Evolutionary conservation across 2,797 vertebrate species (phyloP), one percentile per base, ranked within the genome.

Genomic region (Sebastes diploproa): DNA sequence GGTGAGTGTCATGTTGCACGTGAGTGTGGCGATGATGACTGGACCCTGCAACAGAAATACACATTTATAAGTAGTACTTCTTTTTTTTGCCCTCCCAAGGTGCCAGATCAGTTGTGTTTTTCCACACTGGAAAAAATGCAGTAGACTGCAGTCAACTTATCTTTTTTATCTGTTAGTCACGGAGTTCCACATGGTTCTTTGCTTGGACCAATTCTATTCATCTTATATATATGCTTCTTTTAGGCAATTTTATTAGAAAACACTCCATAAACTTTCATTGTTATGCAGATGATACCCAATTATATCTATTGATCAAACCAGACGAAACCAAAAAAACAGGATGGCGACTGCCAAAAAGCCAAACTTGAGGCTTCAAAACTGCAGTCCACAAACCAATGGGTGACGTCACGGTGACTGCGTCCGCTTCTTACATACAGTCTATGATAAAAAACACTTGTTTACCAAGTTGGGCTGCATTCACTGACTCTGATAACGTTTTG

Each of bases 1-100:
- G 97, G 98, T 98, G 64, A 92, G 10, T 30, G 10, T 20, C 12
- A 6, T 16, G 30, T 34, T 22, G 14, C 23, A 13, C 23, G 4
- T 42, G 36, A 46, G n/a, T 6, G 6, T n/a, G 56, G 13, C 14
- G 23, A 14, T 8, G 25, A 34, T 55, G 30, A 65, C 27, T 61
- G 13, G 22, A 50, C 13, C 10, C 4, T 42, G 12, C 23, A 30
- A 13, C 25, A 12, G 14, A 76, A 55, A 60, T 18, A 74, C 20
- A 63, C 42, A 11, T 34, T 69, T 55, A 63, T 9, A 62, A 18
- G 23, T 20, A 30, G 56, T 20, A 50, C 16, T 59, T 18, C n/a
- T 22, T 18, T 58, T 65, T 42, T 69, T n/a, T 11, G 10, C 22
- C 22, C 16, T 54, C 4, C 3, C 30, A 30, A 55, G 11, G 5